These are phyloP conservation scores for Pantelozetes paolii DNA, from an alignment of 2,888 invertebrate species.

Conservation along the genomic window DNA sequence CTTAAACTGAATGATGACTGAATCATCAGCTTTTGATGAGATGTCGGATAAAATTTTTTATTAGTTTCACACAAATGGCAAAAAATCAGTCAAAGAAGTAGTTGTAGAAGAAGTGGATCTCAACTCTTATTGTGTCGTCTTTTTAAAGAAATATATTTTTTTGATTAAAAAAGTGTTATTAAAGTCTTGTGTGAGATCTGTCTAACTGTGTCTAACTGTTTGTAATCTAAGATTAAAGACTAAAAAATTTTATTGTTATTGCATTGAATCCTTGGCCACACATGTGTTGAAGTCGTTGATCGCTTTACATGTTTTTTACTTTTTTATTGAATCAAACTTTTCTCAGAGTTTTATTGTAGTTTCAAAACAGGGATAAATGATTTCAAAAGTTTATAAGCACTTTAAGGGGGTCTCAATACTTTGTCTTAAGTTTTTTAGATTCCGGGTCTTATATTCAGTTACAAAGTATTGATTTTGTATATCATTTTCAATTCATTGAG, in stretches of 20 bases:
- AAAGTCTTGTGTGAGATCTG: neutral
- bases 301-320: neutral
- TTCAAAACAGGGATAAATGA: too few relatives aligned
- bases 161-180: neutral
- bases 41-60: neutral
- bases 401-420: too few relatives aligned
- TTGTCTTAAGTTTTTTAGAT: too few relatives aligned
- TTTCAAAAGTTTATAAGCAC: too few relatives aligned
- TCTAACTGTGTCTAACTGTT: neutral
- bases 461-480: too few relatives aligned
- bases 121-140: constrained; percentile 9
- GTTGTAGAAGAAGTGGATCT: neutral
- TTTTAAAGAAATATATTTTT: neutral
- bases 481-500: too few relatives aligned
- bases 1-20: too few relatives aligned
- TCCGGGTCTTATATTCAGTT: too few relatives aligned
- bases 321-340: neutral
- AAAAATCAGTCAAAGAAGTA: neutral
- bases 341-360: neutral
- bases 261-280: neutral
- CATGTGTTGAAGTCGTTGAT: neutral
- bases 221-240: neutral
- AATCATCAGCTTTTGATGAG: neutral
- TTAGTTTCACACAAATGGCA: neutral
- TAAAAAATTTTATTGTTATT: neutral